Base-by-base conservation (phyloP, 2,797 vertebrate genomes). In the Otolemur crassicaudatus region DNA sequence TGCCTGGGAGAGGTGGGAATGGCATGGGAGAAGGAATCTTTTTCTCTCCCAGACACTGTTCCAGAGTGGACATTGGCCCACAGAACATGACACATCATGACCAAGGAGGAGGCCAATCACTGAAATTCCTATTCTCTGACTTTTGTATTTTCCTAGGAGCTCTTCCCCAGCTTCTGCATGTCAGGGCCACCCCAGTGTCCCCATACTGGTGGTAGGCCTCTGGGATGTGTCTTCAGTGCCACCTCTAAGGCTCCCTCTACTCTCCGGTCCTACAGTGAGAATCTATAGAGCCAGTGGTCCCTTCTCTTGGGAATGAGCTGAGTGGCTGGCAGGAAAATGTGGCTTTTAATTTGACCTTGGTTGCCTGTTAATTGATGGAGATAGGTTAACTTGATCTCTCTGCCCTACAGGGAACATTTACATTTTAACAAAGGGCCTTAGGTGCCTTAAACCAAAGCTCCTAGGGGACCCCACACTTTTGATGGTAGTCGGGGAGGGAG, bases 41-140 rank as follows among this genome's bases (percentile, higher is more conserved):
- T 31, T 19, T 63, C 25, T 49, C 56, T 60, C 9, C 27, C 37
- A 37, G 53, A 40, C 19, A 22, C 27, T 87, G 7, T 58, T 79
- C 23, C 65, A 9, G n/a, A 25, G n/a, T 49, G 2, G 6, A 5
- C 34, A 20, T 22, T 14, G 46, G 19, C 23, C 27, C 75, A 49
- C 9, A 53, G n/a, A 3, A 37, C 14, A 0, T 7, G 34, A 8
- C 7, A 10, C 11, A 1, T 9, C 0, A 0, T 13, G 43, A 23
- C 60, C n/a, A 43, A 7, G 29, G 23, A 43, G 40, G 77, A 79
- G 37, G 23, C 11, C 17, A 4, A 5, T 1, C 2, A 1, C 1
- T 19, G 3, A 43, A 23, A 3, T 1, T 2, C 4, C 67, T 22
- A 22, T 75, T 69, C n/a, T 60, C 3, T 20, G 23, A 8, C 31